Evolutionary conservation across 1,140 invertebrate species (phyloP).

Genomic region (Caenorhabditis inopinata): DNA sequence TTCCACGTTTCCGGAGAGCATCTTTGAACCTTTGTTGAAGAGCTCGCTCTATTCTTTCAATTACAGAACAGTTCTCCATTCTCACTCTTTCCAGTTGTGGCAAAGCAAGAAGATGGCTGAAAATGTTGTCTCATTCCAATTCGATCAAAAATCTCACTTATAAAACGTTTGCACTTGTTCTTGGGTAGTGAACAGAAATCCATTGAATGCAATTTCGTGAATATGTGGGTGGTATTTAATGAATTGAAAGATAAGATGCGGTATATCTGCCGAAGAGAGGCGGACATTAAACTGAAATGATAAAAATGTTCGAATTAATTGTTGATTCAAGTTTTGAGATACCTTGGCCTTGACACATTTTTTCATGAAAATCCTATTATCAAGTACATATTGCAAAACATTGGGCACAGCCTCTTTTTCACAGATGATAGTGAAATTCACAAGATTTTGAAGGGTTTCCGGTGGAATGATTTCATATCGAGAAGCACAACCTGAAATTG

Average conservation of each 20-base stretch:
- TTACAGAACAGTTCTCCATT: neutral
- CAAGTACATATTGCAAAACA: neutral
- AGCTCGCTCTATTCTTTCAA: neutral
- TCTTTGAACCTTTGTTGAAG: neutral
- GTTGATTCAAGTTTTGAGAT: neutral
- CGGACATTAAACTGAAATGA: neutral
- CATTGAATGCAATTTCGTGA: neutral
- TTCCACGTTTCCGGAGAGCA: neutral
- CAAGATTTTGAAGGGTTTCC: neutral
- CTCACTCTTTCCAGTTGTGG: neutral
- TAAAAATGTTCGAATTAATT: neutral
- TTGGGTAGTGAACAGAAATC: neutral
- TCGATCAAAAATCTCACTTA: too few species aligned
- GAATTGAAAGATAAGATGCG: neutral
- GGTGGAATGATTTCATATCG: neutral
- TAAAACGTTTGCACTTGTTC: neutral
- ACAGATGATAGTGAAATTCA: neutral
- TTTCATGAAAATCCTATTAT: neutral
- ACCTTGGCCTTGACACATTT: conserved; percentile 26
- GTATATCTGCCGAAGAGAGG: neutral
- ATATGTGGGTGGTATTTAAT: neutral
- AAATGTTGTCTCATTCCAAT: too few species aligned
- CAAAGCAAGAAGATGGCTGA: neutral
- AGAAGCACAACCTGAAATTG: neutral
- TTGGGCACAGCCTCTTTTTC: neutral